These are phyloP conservation scores for Danio rerio DNA, from an alignment of 2,113 vertebrate genomes.

Conservation along the genomic window DNA sequence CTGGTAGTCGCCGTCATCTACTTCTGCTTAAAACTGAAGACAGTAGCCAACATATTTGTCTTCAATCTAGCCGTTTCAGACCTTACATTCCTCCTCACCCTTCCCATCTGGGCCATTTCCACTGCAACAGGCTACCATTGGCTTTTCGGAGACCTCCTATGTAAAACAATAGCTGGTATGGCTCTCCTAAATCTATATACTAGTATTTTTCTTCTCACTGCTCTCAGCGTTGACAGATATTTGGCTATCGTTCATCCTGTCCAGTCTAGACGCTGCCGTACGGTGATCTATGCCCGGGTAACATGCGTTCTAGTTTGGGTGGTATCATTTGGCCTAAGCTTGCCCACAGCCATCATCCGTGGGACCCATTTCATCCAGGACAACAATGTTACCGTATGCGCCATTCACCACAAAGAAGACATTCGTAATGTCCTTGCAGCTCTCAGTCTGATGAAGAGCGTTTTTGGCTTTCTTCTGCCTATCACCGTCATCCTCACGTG, in stretches of 20 bases:
- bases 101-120: slow-evolving; percentile 92
- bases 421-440: slow-evolving; percentile 76
- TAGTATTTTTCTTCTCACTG: slow-evolving; percentile 92
- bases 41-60: slow-evolving; percentile 92
- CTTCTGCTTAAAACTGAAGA: slow-evolving; percentile 94
- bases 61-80: slow-evolving; percentile 92
- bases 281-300: slow-evolving; percentile 80
- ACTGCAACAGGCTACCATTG: slow-evolving; percentile 89
- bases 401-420: slow-evolving; percentile 68
- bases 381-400: slow-evolving; percentile 84
- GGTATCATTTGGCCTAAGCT: slow-evolving; percentile 83
- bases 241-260: slow-evolving; percentile 93
- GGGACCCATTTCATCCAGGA: slow-evolving; percentile 78
- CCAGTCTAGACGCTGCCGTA: slow-evolving; percentile 86
- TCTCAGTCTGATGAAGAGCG: slow-evolving; percentile 85
- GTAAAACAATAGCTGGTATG: slow-evolving; percentile 85
- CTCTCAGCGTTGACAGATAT: slow-evolving; percentile 94
- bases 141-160: slow-evolving; percentile 91
- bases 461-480: slow-evolving; percentile 90
- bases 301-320: slow-evolving; percentile 90
- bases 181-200: slow-evolving; percentile 92
- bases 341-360: slow-evolving; percentile 84
- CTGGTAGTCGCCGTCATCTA: slow-evolving; percentile 93
- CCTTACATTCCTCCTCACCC: slow-evolving; percentile 90
- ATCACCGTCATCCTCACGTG: slow-evolving; percentile 92